Base-by-base conservation (phyloP, 2,888 invertebrate species). In the Clunio marinus region DNA sequence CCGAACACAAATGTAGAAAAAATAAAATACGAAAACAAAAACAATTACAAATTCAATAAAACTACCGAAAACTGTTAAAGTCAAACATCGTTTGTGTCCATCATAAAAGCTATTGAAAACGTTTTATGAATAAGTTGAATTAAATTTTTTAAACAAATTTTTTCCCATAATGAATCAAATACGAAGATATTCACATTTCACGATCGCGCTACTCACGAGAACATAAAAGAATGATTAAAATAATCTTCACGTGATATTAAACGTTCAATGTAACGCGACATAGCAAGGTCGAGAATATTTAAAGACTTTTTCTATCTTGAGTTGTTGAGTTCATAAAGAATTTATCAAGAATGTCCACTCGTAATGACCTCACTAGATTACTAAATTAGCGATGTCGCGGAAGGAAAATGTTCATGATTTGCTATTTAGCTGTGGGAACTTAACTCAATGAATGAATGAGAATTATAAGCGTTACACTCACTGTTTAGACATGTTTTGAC, bases 401-500 rank as follows among this genome's bases (percentile, higher is more conserved):
- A 55, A 55, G 55, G 24, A 55, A 45, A 45, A 45, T 15, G 2
- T 17, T 17, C 17, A 22, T 55, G 2, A 55, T 17, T 55, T 55
- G 3, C 17, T n/a, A n/a, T n/a, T n/a, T n/a, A n/a, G n/a, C n/a
- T 20, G 24, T 55, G 55, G 24, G 55, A 55, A 55, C 20, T 55
- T 55, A 5, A 20, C 5, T 7, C 55, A 55, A 17, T 15, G 8
- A 45, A 51, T 17, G n/a, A n/a, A n/a, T n/a, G n/a, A n/a, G n/a
- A n/a, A n/a, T n/a, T n/a, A 22, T n/a, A 13, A 51, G 10, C 17
- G 22, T 63, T 66, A 35, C 20, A 70, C 73, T 73, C 70, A 78
- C 78, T 77, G 46, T 74, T 76, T 57, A 78, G 71, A 69, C 78
- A 78, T 35, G 73, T 76, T 70, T 78, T 78, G 62, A 78, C 77